Evolutionary conservation across 2,113 vertebrate genomes (phyloP).

Genomic region (Elephas maximus): DNA sequence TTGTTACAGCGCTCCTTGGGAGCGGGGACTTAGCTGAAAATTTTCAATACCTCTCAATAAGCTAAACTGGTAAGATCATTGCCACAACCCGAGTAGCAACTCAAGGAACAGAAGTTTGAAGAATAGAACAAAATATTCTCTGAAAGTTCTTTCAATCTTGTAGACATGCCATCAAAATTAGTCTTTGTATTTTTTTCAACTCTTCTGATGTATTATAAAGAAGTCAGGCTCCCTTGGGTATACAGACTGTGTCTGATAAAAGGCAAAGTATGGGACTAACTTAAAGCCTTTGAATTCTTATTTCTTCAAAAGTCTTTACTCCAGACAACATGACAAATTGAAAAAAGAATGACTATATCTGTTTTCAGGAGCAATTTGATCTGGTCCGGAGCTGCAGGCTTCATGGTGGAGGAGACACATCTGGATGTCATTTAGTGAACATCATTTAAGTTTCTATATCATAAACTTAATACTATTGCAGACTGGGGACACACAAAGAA

Average conservation of each 20-base stretch:
- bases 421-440: neutral
- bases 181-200: neutral
- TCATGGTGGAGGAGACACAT: neutral
- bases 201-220: slow-evolving; percentile 11
- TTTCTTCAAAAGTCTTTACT: slow-evolving; percentile 38
- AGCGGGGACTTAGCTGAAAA: slow-evolving; percentile 1
- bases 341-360: slow-evolving; percentile 14
- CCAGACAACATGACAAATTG: slow-evolving; percentile 39
- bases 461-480: neutral
- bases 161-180: neutral
- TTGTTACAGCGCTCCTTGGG: neutral
- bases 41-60: neutral
- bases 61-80: neutral
- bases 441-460: neutral
- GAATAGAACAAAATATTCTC: slow-evolving; percentile 1
- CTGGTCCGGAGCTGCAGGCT: neutral
- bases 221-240: neutral
- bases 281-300: slow-evolving; percentile 22
- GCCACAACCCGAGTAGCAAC: slow-evolving; percentile 10
- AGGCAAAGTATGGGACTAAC: slow-evolving; percentile 24
- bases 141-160: slow-evolving; percentile 18
- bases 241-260: neutral
- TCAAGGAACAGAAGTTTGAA: neutral
- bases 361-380: slow-evolving; percentile 23
- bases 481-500: neutral